Evolutionary conservation across 2,888 invertebrate species (phyloP).

Genomic region (Clitarchus hookeri): DNA sequence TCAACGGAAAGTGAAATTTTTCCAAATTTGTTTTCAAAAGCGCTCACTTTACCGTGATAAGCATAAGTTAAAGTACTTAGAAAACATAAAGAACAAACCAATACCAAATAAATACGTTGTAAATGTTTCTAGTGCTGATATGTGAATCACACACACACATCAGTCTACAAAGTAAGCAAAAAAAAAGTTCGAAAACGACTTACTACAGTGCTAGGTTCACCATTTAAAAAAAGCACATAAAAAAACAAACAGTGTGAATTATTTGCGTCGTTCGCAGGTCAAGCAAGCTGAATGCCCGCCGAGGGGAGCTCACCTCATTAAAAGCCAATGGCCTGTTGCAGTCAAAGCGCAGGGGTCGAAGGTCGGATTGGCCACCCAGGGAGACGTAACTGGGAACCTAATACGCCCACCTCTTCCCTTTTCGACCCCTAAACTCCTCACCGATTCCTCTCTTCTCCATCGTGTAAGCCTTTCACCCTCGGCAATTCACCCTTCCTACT

Average conservation of each 20-base stretch:
- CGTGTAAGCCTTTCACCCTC: not conserved
- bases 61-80: too few species aligned
- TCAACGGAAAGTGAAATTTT: too few species aligned
- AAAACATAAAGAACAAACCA: too few species aligned
- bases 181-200: too few species aligned
- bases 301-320: not conserved
- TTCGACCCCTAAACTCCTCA: not conserved
- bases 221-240: too few species aligned
- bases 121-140: too few species aligned
- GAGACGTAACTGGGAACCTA: not conserved
- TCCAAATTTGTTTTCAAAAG: too few species aligned
- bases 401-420: not conserved
- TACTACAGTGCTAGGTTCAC: too few species aligned
- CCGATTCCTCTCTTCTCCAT: not conserved
- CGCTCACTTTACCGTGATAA: too few species aligned
- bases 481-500: not conserved
- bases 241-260: not conserved
- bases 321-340: not conserved
- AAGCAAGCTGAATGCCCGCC: not conserved
- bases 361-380: not conserved
- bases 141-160: too few species aligned
- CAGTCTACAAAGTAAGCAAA: too few species aligned
- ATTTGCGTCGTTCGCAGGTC: not conserved
- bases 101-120: too few species aligned
- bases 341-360: not conserved